Conservation (phyloP, 2,113 vertebrate genomes). For the Daphoenositta chrysoptera region DNA sequence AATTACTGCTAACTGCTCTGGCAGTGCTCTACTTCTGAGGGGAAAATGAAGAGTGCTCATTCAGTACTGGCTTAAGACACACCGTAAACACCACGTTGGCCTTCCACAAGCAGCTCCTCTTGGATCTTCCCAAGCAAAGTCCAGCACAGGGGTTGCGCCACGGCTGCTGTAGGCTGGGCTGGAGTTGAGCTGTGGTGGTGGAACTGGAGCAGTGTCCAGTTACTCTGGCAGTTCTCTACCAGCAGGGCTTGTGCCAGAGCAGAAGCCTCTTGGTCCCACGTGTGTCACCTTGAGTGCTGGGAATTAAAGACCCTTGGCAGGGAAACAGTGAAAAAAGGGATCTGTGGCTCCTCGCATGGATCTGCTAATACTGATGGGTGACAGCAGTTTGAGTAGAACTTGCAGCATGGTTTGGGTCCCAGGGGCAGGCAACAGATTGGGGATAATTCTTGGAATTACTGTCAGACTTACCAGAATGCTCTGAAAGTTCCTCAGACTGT, state of each 20-base stretch:
- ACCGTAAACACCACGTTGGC: accelerated
- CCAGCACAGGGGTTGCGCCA: accelerated
- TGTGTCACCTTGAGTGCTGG: background rate
- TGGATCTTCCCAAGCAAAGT: background rate
- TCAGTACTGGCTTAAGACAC: accelerated
- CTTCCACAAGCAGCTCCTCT: background rate
- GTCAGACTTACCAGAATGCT: background rate
- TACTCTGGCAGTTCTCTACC: background rate
- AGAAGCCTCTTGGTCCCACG: background rate
- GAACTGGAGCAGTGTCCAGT: background rate
- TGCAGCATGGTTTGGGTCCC: background rate
- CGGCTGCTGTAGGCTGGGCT: background rate
- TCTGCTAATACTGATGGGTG: accelerated
- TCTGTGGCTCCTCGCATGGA: accelerated
- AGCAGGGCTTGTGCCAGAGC: background rate
- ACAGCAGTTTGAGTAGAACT: background rate
- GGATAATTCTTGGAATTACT: background rate
- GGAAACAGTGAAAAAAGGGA: background rate
- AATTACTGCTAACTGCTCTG: conserved; percentile 37
- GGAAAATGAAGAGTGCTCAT: background rate
- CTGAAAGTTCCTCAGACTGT: background rate
- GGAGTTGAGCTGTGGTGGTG: background rate
- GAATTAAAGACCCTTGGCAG: background rate
- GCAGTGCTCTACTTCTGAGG: background rate
- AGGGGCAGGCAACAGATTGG: background rate